Evolutionary conservation across 2,113 vertebrate species (phyloP).

Genomic region (Myrmecophaga tridactyla): DNA sequence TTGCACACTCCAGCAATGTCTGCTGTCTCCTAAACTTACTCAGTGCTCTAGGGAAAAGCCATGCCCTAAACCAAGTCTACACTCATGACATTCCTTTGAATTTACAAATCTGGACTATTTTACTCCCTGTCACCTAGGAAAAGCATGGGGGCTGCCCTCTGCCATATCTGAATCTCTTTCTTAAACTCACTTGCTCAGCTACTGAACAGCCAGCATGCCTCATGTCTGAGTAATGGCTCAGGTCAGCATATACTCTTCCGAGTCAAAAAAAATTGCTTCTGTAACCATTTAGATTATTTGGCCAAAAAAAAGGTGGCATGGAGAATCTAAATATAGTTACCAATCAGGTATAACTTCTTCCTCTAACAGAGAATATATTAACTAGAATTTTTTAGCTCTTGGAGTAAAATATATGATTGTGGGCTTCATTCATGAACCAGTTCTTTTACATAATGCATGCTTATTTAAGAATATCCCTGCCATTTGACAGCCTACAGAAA

Average conservation of each 20-base stretch:
- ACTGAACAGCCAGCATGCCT: not conserved
- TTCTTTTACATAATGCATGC: slow-evolving; percentile 43
- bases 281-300: not conserved
- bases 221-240: not conserved
- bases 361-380: not conserved
- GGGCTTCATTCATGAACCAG: slow-evolving; percentile 46
- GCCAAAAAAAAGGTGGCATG: not conserved
- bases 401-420: slow-evolving; percentile 35
- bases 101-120: not conserved
- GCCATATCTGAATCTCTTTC: not conserved
- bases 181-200: not conserved
- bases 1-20: not conserved
- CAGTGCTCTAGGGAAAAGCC: not conserved
- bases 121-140: not conserved
- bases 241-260: not conserved
- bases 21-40: not conserved
- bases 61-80: not conserved
- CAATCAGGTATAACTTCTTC: not conserved
- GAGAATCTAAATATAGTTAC: slow-evolving; percentile 40
- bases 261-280: not conserved
- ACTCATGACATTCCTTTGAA: not conserved
- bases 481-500: slow-evolving; percentile 10
- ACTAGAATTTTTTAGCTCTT: slow-evolving; percentile 1
- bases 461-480: slow-evolving; percentile 49
- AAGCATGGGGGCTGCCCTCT: not conserved